These are phyloP conservation scores for Pitta sordida DNA, from an alignment of 2,113 vertebrate genomes.

Conservation along the genomic window DNA sequence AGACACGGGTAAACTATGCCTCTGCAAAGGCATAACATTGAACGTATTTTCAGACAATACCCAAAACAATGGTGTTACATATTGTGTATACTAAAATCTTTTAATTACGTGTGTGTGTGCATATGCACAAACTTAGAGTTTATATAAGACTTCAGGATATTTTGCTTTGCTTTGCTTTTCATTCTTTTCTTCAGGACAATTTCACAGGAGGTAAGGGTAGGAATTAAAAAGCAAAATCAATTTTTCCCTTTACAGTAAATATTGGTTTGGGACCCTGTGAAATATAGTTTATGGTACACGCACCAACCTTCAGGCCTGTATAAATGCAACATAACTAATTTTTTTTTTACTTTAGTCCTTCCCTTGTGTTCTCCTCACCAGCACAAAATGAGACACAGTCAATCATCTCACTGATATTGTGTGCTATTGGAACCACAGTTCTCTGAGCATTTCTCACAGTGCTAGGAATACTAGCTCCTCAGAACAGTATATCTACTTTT, in stretches of 20 bases:
- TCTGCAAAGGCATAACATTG: background rate
- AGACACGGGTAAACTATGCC: background rate
- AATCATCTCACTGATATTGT: constrained; percentile 6
- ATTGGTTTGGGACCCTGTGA: background rate
- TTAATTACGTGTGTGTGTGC: background rate
- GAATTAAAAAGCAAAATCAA: background rate
- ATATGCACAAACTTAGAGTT: background rate
- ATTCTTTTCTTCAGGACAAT: background rate
- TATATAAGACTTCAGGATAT: background rate
- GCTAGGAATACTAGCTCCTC: background rate
- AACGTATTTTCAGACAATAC: background rate
- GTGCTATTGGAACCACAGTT: background rate
- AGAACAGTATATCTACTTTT: background rate
- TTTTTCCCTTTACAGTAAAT: constrained; percentile 13
- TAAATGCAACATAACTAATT: background rate
- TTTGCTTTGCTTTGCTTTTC: background rate
- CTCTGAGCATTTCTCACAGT: background rate
- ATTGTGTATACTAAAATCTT: background rate
- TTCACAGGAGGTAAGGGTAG: background rate
- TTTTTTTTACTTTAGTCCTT: background rate
- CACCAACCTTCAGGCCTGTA: background rate
- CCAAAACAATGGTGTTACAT: fast-evolving
- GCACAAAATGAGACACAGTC: constrained; percentile 14
- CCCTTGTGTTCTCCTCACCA: background rate
- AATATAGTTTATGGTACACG: background rate